phyloP scores from a whole-genome alignment of 2,888 invertebrate genomes.

The Megaustenia siamemsis region DNA sequence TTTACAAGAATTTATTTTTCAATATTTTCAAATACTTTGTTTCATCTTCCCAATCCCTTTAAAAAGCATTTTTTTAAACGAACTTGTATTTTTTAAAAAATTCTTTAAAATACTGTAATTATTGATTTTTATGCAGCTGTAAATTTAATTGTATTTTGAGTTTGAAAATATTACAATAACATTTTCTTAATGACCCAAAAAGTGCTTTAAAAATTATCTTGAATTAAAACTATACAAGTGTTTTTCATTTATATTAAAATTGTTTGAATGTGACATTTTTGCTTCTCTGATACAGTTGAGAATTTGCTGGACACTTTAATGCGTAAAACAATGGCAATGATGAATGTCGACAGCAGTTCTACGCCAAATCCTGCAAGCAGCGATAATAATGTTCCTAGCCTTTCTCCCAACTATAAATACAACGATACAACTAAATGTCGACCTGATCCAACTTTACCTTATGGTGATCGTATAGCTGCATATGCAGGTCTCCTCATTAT shows the following conservation, averaged over 20 bases:
- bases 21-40: not conserved
- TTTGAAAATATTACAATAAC: no score
- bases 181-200: no score
- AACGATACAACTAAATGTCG: slow-evolving; percentile 63
- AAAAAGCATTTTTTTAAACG: no score
- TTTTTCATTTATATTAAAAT: not conserved
- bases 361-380: not conserved
- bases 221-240: no score
- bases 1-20: not conserved
- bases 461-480: slow-evolving; percentile 77
- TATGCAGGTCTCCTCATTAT: slow-evolving; percentile 80
- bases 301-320: slow-evolving; percentile 56
- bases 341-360: not conserved
- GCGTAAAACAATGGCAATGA: slow-evolving; percentile 17
- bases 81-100: no score
- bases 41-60: no score
- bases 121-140: no score
- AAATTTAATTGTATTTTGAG: no score
- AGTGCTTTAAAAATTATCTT: no score
- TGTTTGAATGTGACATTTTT: not conserved
- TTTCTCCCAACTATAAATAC: not conserved
- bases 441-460: slow-evolving; percentile 68
- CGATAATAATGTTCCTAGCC: no score
- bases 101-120: no score
- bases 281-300: slow-evolving; percentile 39